Percentiles rank a stretch among this genome's conserved stretches.
phyloP scores from a whole-genome alignment of 1,140 invertebrate species.

The Drosophila rufa region DNA sequence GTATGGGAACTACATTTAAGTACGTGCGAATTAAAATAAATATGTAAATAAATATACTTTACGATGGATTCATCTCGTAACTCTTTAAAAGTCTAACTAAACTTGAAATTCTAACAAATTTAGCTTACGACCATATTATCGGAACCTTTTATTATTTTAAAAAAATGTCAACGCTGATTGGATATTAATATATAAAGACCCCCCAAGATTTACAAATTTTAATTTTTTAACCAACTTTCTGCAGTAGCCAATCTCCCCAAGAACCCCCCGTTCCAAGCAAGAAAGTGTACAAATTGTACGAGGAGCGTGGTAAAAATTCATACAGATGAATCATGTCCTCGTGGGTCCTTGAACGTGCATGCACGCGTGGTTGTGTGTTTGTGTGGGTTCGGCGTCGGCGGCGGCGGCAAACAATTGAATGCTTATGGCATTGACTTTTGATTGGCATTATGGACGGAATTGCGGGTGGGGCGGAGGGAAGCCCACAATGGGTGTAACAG shows the following conservation, averaged over 20 bases:
- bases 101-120: too few relatives aligned
- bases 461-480: neutral
- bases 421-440: slow-evolving; percentile 65
- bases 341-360: slow-evolving; percentile 21
- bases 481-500: slow-evolving; percentile 4
- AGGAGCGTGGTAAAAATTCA: slow-evolving; percentile 50
- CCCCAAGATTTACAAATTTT: too few relatives aligned
- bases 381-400: slow-evolving; percentile 21
- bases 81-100: too few relatives aligned
- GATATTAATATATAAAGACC: too few relatives aligned
- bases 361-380: slow-evolving; percentile 2
- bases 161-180: too few relatives aligned
- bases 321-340: slow-evolving; percentile 51
- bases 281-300: slow-evolving; percentile 21
- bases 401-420: slow-evolving; percentile 60
- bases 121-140: too few relatives aligned
- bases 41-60: neutral
- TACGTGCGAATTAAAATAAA: neutral
- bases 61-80: too few relatives aligned
- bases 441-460: slow-evolving; percentile 53
- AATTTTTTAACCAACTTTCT: neutral
- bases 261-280: neutral
- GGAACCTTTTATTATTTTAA: too few relatives aligned
- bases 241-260: neutral
- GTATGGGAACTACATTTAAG: too few relatives aligned